Conservation (phyloP, 2,797 vertebrate genomes). For the Uromys caudimaculatus region DNA sequence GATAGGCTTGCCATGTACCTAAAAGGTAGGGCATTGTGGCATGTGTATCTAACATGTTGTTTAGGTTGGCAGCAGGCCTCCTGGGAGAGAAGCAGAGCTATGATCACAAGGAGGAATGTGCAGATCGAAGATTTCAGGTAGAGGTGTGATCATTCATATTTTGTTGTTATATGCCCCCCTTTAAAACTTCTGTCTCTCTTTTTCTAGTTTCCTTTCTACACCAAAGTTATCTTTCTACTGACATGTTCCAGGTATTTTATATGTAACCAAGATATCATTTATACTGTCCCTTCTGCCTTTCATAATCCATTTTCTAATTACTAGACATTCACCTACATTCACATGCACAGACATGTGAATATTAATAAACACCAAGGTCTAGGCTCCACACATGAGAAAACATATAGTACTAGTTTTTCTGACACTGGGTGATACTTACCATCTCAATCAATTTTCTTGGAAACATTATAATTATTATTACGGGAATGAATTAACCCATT, state of each 20-base stretch:
- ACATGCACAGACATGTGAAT: no score
- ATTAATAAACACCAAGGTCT: not conserved
- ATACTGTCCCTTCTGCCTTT: not conserved
- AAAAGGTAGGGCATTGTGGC: no score
- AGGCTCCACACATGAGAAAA: not conserved
- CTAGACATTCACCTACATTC: not conserved
- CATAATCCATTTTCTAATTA: not conserved
- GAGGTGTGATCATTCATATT: not conserved
- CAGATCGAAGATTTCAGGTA: no score
- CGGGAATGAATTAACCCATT: not conserved
- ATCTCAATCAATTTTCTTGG: not conserved
- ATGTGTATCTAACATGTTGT: no score
- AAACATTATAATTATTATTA: not conserved
- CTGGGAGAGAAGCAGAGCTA: no score
- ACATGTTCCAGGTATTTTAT: not conserved
- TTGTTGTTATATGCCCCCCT: not conserved
- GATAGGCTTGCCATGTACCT: no score
- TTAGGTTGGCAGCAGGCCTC: no score
- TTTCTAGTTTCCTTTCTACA: not conserved
- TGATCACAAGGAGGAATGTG: no score
- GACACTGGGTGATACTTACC: not conserved
- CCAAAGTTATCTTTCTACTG: not conserved
- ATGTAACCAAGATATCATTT: not conserved
- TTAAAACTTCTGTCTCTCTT: no score
- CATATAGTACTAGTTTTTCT: not conserved